Evolutionary conservation across 2,888 invertebrate genomes (phyloP), one percentile per base, ranked within the genome.

Genomic region (Cataglyphis albicans): DNA sequence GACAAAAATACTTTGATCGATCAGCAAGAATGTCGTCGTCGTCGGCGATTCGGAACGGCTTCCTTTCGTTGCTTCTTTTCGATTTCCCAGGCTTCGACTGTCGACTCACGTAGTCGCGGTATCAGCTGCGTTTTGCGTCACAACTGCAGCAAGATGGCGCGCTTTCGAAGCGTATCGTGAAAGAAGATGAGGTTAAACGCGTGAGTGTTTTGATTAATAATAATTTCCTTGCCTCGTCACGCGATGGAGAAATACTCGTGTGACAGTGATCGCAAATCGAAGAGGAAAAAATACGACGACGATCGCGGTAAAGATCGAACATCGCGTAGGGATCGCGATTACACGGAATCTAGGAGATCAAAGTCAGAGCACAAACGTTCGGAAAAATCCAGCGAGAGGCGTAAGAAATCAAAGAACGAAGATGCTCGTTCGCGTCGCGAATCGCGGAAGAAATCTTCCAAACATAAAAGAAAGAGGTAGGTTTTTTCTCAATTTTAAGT

Each of bases 381-480:
- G 0, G 89, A 87, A 82, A 92, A 83, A 52, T 87, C 64, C 9
- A 86, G 85, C 32, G 87, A 90, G 5, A 83, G 78, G 25, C 90
- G 83, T 70, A 92, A 89, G 57, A 93, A 91, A 55, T 89, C 88
- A 0, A 91, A 88, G 81, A 80, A 86, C 1, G 90, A 86, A 63
- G 85, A 89, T 41, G 75, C 68, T 1, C 82, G 81, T 0, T 44
- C 75, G 38, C 83, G 35, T 61, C 84, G 73, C 0, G 85, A 86
- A 12, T 82, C 78, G 25, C 84, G 84, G 21, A 93, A 89, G 73
- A 92, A 90, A 61, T 89, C 89, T 3, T 90, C 89, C 0, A 93
- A 93, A 65, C 89, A 87, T 59, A 93, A 91, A 82, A 91, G 82
- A 12, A 90, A 73, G 76, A 92, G 92, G 93, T 92, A 81, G 12